A percentile compares a stretch with the other conserved stretches of the same genome.
phyloP scores from a whole-genome alignment of 2,797 vertebrate genomes.

The Staurois parvus region DNA sequence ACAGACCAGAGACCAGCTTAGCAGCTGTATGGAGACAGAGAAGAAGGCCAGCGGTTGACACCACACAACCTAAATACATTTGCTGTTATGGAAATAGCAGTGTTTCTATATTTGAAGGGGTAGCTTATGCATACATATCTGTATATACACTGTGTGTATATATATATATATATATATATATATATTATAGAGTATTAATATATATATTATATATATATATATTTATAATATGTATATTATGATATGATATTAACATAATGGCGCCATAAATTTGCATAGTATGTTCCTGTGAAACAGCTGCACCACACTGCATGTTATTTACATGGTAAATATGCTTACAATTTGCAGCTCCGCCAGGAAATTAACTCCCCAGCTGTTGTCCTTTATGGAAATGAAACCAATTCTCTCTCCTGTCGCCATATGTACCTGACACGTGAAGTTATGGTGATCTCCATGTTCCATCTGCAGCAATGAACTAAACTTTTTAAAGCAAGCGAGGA shows the following conservation, averaged over 20 bases:
- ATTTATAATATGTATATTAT: not conserved
- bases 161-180: too few relatives aligned
- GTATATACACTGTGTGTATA: too few relatives aligned
- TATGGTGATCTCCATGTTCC: not conserved
- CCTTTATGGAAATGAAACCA: conserved; percentile 21
- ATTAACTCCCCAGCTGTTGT: conserved; percentile 58
- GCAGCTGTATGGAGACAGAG: too few relatives aligned
- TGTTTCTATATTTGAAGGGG: too few relatives aligned
- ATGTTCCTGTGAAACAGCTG: conserved; percentile 46
- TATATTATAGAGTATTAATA: too few relatives aligned
- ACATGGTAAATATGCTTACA: conserved; percentile 58
- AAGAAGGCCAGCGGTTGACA: too few relatives aligned
- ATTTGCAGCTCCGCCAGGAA: conserved; percentile 52
- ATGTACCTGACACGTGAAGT: conserved; percentile 10
- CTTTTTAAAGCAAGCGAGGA: too few relatives aligned
- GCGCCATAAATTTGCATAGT: conserved; percentile 8
- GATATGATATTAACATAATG: not conserved
- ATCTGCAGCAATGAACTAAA: not conserved
- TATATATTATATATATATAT: not conserved
- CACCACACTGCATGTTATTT: conserved; percentile 46
- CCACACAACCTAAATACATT: too few relatives aligned
- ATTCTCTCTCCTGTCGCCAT: not conserved
- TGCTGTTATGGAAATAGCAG: too few relatives aligned
- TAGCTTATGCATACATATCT: too few relatives aligned
- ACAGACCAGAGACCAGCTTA: too few relatives aligned